phyloP scores from a whole-genome alignment of 2,113 vertebrate genomes.

The Henicopernis longicauda region DNA sequence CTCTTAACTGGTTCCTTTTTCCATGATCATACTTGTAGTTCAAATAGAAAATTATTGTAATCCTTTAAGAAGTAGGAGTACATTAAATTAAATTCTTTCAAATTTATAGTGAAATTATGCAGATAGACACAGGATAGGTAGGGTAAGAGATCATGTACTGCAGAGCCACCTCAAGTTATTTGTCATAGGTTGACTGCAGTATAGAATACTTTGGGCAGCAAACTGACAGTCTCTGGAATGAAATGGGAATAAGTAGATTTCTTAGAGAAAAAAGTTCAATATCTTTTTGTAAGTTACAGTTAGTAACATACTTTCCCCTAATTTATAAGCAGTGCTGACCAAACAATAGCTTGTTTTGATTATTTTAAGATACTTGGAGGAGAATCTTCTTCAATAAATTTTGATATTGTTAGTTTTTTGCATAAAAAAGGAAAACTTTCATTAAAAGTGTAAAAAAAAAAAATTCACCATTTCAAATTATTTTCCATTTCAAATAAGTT shows the following conservation, averaged over 20 bases:
- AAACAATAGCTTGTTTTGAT: neutral
- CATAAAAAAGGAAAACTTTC: neutral
- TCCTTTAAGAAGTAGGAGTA: neutral
- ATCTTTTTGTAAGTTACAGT: neutral
- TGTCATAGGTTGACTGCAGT: neutral
- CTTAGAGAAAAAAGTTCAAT: neutral
- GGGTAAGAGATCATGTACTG: neutral
- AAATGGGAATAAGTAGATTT: neutral
- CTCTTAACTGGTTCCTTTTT: slow-evolving; percentile 3
- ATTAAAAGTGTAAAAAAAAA: neutral
- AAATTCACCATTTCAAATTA: neutral
- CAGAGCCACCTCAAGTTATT: neutral
- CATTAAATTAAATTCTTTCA: neutral
- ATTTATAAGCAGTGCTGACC: neutral
- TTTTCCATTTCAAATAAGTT: neutral
- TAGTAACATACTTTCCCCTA: neutral
- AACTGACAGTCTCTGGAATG: neutral
- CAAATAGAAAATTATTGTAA: neutral
- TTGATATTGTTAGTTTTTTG: neutral
- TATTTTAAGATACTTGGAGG: neutral
- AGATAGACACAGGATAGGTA: neutral
- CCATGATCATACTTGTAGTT: neutral
- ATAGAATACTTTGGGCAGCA: neutral
- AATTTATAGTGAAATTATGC: neutral
- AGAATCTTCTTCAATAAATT: neutral